A percentile compares a stretch with the other conserved stretches of the same genome.
Conservation (phyloP, 2,113 vertebrate genomes). For the Hippolais icterina region DNA sequence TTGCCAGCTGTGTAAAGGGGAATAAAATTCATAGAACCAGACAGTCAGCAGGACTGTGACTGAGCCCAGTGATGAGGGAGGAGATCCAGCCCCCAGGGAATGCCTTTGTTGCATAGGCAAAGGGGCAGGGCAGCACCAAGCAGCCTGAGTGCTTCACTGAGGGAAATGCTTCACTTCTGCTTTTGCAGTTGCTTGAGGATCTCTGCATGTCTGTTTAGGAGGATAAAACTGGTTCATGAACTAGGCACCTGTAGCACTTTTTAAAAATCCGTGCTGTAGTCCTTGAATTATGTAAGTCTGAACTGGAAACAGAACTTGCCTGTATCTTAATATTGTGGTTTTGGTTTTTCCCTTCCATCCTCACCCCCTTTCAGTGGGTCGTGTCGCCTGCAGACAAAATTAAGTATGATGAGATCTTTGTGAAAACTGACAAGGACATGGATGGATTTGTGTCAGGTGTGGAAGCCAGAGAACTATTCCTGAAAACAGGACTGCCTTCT, state of each 20-base stretch:
- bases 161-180: not conserved
- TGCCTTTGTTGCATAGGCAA: not conserved
- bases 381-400: slow-evolving; percentile 89
- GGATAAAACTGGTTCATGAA: not conserved
- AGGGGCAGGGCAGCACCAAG: not conserved
- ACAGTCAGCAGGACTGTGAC: not conserved
- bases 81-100: not conserved
- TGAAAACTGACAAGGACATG: slow-evolving; percentile 92
- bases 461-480: slow-evolving; percentile 93
- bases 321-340: not conserved
- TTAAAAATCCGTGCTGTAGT: not conserved
- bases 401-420: slow-evolving; percentile 94
- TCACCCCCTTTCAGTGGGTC: slow-evolving; percentile 82
- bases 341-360: not conserved
- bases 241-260: not conserved
- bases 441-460: slow-evolving; percentile 96
- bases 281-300: not conserved
- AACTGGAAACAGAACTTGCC: not conserved
- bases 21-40: not conserved
- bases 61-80: not conserved
- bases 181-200: not conserved
- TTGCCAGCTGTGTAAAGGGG: not conserved
- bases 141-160: not conserved
- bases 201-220: not conserved
- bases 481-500: slow-evolving; percentile 93